A percentile compares a stretch with the other conserved stretches of the same genome.
Conservation (phyloP, 2,888 invertebrate genomes). For the Caenorhabditis virilis region DNA sequence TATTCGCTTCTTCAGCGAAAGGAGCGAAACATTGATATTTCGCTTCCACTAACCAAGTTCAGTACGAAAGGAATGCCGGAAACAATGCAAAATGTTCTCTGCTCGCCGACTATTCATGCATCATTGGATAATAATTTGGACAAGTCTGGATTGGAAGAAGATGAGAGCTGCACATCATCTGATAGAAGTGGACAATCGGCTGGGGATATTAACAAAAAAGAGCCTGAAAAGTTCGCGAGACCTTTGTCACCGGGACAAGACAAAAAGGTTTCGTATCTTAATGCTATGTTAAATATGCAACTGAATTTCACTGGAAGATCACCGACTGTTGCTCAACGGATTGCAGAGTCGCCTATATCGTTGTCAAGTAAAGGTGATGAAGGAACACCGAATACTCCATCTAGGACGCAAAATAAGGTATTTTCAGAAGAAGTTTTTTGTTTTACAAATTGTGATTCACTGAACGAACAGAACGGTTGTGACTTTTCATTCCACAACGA, state of each 20-base stretch:
- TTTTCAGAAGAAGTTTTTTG: too few relatives aligned
- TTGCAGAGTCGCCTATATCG: too few relatives aligned
- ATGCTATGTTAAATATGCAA: conserved; percentile 53
- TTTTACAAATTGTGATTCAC: too few relatives aligned
- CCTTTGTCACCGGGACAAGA: conserved; percentile 42
- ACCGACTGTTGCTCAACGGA: conserved; percentile 16
- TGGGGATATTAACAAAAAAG: background rate
- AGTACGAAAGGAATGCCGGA: conserved; percentile 9
- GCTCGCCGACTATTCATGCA: conserved; percentile 68
- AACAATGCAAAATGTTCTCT: conserved; percentile 42
- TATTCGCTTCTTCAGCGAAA: conserved; percentile 76
- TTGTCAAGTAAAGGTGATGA: too few relatives aligned
- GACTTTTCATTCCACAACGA: too few relatives aligned
- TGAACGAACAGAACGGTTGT: too few relatives aligned
- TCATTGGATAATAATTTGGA: conserved; percentile 71
- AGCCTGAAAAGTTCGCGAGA: conserved; percentile 9
- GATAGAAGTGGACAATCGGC: conserved; percentile 5
- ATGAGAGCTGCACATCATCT: background rate
- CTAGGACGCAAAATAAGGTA: too few relatives aligned
- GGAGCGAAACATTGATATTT: conserved; percentile 73
- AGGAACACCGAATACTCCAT: too few relatives aligned
- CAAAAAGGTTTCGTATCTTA: conserved; percentile 50
- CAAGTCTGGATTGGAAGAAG: conserved; percentile 48
- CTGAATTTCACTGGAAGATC: conserved; percentile 47
- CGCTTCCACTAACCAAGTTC: conserved; percentile 56